Evolutionary conservation across 2,888 invertebrate genomes (phyloP).

Genomic region (Lasius fuliginosus): DNA sequence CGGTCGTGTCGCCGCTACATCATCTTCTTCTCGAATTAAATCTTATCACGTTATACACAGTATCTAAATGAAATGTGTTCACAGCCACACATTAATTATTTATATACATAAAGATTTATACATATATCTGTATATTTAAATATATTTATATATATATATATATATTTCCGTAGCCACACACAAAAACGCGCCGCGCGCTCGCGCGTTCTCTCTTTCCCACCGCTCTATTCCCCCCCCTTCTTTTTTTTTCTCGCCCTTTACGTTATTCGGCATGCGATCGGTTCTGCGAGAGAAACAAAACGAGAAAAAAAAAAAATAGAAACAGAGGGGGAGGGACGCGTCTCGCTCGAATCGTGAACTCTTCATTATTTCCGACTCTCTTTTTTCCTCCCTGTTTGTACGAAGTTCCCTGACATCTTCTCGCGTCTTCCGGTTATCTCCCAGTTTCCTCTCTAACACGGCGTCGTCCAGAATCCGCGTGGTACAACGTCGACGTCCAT

Average conservation of each 20-base stretch:
- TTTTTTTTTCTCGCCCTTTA: background rate
- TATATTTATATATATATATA: slow-evolving; percentile 61
- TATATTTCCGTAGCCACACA: slow-evolving; percentile 41
- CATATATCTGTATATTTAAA: slow-evolving; percentile 71
- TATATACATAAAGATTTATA: slow-evolving; percentile 71
- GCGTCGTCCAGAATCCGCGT: slow-evolving; percentile 17
- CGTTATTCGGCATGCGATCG: slow-evolving; percentile 14
- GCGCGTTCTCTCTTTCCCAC: slow-evolving; percentile 32
- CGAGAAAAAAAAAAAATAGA: slow-evolving; percentile 31
- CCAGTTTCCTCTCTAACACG: background rate
- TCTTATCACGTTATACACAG: slow-evolving; percentile 72
- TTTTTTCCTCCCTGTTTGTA: slow-evolving; percentile 9
- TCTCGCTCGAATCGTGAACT: slow-evolving; percentile 13
- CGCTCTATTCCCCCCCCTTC: background rate
- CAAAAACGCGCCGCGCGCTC: slow-evolving; percentile 63
- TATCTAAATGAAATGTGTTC: slow-evolving; percentile 84
- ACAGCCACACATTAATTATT: slow-evolving; percentile 86
- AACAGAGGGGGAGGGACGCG: slow-evolving; percentile 20
- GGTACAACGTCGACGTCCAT: slow-evolving; percentile 11
- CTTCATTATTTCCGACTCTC: slow-evolving; percentile 8
- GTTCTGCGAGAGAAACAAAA: slow-evolving; percentile 38
- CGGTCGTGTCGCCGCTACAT: slow-evolving; percentile 37
- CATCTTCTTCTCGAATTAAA: slow-evolving; percentile 51
- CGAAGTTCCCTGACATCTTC: background rate
- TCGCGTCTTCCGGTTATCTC: background rate